Evolutionary conservation across 2,797 vertebrate species (phyloP).

Genomic region (Brachyalestes nurse): DNA sequence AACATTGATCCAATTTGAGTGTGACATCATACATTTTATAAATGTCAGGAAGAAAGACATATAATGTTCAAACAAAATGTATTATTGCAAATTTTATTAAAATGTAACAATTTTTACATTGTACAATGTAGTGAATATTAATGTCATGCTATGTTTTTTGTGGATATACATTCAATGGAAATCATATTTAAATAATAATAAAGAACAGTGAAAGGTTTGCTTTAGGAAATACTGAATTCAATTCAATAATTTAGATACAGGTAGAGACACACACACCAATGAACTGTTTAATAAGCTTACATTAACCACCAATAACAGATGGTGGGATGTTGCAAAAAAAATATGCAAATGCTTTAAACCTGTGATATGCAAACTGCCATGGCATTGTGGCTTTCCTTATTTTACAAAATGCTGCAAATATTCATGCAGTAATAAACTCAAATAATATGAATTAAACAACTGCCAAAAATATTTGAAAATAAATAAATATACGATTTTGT

Average conservation of each 20-base stretch:
- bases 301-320: not conserved
- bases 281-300: not conserved
- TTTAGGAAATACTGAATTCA: constrained; percentile 26
- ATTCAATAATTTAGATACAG: not conserved
- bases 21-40: no score
- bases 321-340: not conserved
- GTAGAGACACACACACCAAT: not conserved
- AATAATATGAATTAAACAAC: constrained; percentile 14
- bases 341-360: not conserved
- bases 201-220: constrained; percentile 20
- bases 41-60: no score
- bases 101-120: constrained; percentile 21
- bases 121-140: constrained; percentile 38
- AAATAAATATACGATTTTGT: not conserved
- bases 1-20: no score
- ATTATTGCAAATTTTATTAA: constrained; percentile 18
- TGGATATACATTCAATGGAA: constrained; percentile 47
- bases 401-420: constrained; percentile 6
- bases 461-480: constrained; percentile 7
- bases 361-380: not conserved
- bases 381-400: not conserved
- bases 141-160: constrained; percentile 38
- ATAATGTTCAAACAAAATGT: no score
- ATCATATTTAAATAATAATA: not conserved
- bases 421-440: not conserved